Evolutionary conservation across 2,888 invertebrate species (phyloP).

Genomic region (Lasioglossum pauxillum): DNA sequence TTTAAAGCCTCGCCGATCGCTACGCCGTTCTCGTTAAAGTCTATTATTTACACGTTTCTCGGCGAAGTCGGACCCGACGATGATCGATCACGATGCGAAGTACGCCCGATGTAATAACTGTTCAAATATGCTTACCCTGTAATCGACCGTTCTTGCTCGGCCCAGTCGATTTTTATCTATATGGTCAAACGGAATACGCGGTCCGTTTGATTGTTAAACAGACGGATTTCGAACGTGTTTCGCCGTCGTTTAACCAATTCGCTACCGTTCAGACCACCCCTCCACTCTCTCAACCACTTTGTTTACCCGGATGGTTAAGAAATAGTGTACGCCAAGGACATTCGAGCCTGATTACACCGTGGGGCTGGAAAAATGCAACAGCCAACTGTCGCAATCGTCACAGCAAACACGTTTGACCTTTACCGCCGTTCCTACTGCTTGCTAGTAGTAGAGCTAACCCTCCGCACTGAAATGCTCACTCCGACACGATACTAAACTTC

Average conservation of each 20-base stretch:
- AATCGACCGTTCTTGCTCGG: constrained; percentile 38
- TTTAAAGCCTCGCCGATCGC: background rate
- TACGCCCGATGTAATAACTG: constrained; percentile 44
- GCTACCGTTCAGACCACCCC: background rate
- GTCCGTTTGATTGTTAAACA: constrained; percentile 36
- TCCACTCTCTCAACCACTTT: background rate
- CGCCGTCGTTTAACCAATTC: background rate
- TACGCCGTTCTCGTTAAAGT: constrained; percentile 30
- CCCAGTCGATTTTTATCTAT: constrained; percentile 41
- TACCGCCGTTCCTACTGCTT: background rate
- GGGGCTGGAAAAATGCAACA: background rate
- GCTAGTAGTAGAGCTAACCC: background rate
- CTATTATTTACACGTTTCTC: constrained; percentile 47
- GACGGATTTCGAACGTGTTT: constrained; percentile 4
- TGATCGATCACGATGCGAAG: constrained; percentile 51
- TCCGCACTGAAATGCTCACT: background rate
- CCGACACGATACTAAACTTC: background rate
- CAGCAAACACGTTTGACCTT: constrained; percentile 4
- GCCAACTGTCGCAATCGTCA: background rate
- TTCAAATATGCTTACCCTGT: constrained; percentile 56
- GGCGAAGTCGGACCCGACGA: constrained; percentile 25
- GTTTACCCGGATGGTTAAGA: background rate
- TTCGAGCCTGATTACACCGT: background rate
- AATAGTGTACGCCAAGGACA: background rate
- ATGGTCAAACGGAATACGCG: constrained; percentile 20